phyloP scores from a whole-genome alignment of 2,797 vertebrate genomes.

The Dipus sagitta region DNA sequence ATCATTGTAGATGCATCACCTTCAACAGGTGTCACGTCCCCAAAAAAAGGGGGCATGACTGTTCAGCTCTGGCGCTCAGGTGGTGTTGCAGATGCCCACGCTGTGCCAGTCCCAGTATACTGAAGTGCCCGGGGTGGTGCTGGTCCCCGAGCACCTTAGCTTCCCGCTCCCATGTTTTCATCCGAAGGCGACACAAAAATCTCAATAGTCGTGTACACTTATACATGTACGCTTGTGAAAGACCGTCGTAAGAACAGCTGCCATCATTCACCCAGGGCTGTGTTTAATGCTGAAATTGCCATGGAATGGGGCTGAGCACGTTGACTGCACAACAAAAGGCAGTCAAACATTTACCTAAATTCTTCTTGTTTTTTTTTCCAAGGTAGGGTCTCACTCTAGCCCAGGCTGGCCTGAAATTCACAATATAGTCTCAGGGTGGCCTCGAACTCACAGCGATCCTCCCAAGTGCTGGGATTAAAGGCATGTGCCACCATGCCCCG shows the following conservation, averaged over 20 bases:
- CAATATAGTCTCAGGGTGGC: too few species aligned
- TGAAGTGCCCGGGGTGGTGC: not conserved
- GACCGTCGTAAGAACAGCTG: not conserved
- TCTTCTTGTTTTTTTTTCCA: not conserved
- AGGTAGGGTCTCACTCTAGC: not conserved
- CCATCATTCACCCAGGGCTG: not conserved
- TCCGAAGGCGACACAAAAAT: not conserved
- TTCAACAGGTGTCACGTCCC: not conserved
- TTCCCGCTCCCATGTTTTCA: conserved; percentile 3
- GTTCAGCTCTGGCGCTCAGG: not conserved
- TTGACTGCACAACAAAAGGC: not conserved
- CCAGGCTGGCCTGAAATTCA: too few species aligned
- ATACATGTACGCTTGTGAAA: not conserved
- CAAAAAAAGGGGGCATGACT: not conserved
- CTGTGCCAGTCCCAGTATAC: not conserved
- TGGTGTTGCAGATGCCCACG: not conserved
- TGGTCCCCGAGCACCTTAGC: not conserved
- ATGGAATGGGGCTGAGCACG: not conserved
- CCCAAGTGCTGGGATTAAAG: too few species aligned
- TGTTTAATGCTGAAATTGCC: not conserved
- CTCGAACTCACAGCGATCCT: too few species aligned
- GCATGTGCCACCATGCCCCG: too few species aligned
- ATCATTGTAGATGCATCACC: not conserved
- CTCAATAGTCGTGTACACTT: not conserved
- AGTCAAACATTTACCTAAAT: not conserved